Evolutionary conservation across 2,113 vertebrate species (phyloP), one percentile per base, ranked within the genome.

Genomic region (Scatophagus argus): DNA sequence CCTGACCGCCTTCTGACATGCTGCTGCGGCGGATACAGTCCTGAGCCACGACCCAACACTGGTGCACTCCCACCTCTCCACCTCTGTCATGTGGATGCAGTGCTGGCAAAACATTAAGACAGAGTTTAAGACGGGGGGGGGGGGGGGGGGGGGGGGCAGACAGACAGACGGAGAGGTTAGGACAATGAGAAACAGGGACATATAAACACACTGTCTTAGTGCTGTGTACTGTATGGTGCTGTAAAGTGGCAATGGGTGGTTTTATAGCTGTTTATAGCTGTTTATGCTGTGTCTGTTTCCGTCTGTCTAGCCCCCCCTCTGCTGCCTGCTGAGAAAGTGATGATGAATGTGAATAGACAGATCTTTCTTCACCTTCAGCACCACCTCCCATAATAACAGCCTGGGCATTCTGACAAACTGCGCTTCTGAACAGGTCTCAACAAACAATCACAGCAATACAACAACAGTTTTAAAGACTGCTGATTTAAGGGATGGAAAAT

Each of bases 271-370:
- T 58, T n/a, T 55, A 32, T 6, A 14, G 21, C 14, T 46, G 41
- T 43, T 49, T 36, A 34, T n/a, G 44, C 19, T 39, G 55, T 36
- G 51, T 52, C 12, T 63, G 56, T 27, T 56, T 29, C 55, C 31
- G 23, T n/a, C 43, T 1, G n/a, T 72, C 59, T 60, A 44, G 23
- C 58, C 49, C 61, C 47, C 66, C 58, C 6, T n/a, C n/a, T n/a
- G 9, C 47, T 82, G 88, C 91, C 78, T 84, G 61, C 51, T 10
- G 36, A 73, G 55, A 14, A 49, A 8, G 34, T 51, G 65, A 88
- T 88, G 70, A 88, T 77, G 72, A 81, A 89, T 87, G 85, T 87
- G 78, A 64, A 84, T 59, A 52, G 76, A 78, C 49, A 73, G 67
- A 59, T 82, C 39, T 43, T 49, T 63, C 68, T 44, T 44, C 55